These are phyloP conservation scores for Bombyx mandarina DNA, from an alignment of 1,140 invertebrate species.

Conservation along the genomic window DNA sequence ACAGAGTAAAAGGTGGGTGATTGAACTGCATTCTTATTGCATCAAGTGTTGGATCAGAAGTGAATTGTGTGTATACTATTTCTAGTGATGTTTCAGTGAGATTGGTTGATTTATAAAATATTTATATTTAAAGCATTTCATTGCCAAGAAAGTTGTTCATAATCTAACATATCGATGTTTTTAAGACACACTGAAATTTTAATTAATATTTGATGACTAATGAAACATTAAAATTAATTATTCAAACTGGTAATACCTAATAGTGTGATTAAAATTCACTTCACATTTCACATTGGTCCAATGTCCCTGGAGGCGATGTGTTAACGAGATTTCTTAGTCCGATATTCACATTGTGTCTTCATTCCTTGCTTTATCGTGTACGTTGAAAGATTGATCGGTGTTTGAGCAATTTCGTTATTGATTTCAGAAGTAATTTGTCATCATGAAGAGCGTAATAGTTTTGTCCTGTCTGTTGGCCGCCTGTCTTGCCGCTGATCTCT, in stretches of 20 bases:
- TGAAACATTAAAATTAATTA: too few relatives aligned
- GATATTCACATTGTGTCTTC: conserved; percentile 22
- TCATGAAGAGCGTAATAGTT: conserved; percentile 44
- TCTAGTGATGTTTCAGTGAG: not conserved
- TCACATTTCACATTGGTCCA: conserved; percentile 14
- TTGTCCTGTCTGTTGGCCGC: conserved; percentile 40
- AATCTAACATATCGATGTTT: too few relatives aligned
- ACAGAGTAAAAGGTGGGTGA: conserved; percentile 66
- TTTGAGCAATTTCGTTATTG: conserved; percentile 12
- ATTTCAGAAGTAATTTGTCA: conserved; percentile 24
- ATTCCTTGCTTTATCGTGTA: conserved; percentile 16
- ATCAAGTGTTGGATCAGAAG: conserved; percentile 22
- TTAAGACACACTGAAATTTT: too few relatives aligned
- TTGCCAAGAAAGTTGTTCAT: not conserved
- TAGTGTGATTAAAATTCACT: conserved; percentile 19
- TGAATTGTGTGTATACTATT: not conserved
- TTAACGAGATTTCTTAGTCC: conserved; percentile 25
- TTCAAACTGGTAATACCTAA: not conserved
- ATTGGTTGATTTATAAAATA: not conserved
- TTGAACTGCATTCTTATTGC: conserved; percentile 24
- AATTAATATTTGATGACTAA: too few relatives aligned
- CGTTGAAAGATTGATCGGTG: conserved; percentile 10
- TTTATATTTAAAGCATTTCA: not conserved
- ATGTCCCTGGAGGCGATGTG: conserved; percentile 22
- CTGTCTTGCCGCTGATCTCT: conserved; percentile 41